Evolutionary conservation across 2,888 invertebrate species (phyloP), one percentile per base, ranked within the genome.

Genomic region (Pinctada fucata): DNA sequence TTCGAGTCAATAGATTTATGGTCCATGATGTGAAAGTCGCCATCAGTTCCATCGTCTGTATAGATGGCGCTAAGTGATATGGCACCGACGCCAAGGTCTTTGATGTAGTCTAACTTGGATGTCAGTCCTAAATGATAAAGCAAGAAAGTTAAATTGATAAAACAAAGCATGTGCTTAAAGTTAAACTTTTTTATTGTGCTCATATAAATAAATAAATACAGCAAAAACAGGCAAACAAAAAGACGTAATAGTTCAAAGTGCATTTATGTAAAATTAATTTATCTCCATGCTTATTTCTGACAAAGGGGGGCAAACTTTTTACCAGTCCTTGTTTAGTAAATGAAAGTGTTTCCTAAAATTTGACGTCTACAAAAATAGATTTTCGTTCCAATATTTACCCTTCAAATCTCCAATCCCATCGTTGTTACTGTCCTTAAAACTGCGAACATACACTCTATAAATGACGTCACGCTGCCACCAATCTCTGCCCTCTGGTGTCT

Each of bases 21-120:
- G 92, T 97, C 94, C 47, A 95, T 82, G 84, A 97, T 95, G 89
- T 97, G 97, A 86, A 97, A 97, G 0, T 97, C 97, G 4, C 78
- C 76, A 3, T 83, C 78, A 5, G 66, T 47, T 3, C 48, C 73
- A 51, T 80, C 81, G 8, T 85, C 84, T 51, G 82, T 75, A 78
- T 88, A 89, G 77, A 91, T 82, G 2, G 89, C 88, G 74, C 88
- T 89, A 10, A 92, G 82, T 2, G 91, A 87, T n/a, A 91, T 82
- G 3, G 88, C 86, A 31, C 86, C 85, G 1, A 90, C 85, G 3
- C 89, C 90, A 0, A 91, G 83, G 47, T 86, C 85, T 31, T 85
- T 79, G 68, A 92, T 84, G 78, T 91, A 89, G 75, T 89, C 88
- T 65, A 91, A 82, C 31, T 87, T 85, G 1, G 85, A 79, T 49